Evolutionary conservation across 2,113 vertebrate species (phyloP).

Genomic region (Murina feae): DNA sequence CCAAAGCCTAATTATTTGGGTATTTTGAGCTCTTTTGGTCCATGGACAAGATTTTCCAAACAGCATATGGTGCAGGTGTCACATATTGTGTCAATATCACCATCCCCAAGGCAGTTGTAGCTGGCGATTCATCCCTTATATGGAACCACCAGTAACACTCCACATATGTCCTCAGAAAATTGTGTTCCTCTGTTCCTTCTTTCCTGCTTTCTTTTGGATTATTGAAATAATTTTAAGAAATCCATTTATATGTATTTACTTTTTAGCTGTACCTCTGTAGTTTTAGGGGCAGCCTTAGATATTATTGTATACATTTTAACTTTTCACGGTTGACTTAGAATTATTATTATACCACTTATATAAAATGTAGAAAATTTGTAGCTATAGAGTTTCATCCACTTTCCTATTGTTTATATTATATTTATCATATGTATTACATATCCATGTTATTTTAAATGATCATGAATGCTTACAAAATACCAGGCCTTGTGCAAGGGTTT

Average conservation of each 20-base stretch:
- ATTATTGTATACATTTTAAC: too few species aligned
- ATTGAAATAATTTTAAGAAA: too few species aligned
- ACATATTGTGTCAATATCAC: background rate
- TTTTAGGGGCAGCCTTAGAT: too few species aligned
- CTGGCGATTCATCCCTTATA: background rate
- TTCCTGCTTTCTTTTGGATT: too few species aligned
- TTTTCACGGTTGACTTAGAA: too few species aligned
- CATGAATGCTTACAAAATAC: background rate
- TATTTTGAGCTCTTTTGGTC: background rate
- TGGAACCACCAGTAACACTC: background rate
- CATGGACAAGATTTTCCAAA: background rate
- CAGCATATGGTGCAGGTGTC: background rate
- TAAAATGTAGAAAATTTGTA: background rate
- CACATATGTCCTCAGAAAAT: background rate
- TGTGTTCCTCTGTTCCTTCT: background rate
- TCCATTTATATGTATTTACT: too few species aligned
- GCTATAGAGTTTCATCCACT: background rate
- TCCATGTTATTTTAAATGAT: slow-evolving; percentile 4
- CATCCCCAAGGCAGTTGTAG: background rate
- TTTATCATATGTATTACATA: background rate
- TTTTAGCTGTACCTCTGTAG: too few species aligned
- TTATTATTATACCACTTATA: background rate
- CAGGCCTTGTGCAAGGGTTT: background rate
- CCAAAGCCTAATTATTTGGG: background rate
- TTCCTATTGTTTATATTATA: background rate